Base-by-base conservation (phyloP, 2,888 invertebrate species). In the Erebia ligea region DNA sequence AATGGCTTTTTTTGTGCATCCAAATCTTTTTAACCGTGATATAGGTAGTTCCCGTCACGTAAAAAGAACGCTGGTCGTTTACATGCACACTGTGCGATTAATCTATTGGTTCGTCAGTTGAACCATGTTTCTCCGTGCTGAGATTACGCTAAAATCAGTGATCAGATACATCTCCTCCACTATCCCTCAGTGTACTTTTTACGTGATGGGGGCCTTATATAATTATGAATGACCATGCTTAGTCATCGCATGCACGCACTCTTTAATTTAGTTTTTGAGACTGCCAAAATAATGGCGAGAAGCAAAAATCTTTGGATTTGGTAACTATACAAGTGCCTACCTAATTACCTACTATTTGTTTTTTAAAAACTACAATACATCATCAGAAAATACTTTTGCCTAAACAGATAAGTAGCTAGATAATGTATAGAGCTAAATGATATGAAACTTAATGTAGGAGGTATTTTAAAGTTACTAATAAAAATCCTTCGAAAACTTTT, bases 311-410 rank as follows among this genome's bases (percentile, higher is more conserved):
- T 50, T 8, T 17, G n/a, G n/a, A 50, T 50, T 50, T 2, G n/a
- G 50, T 50, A 8, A 52, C 17, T 57, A 57, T 0, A 3, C 13
- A 40, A 34, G 58, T 34, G 13, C n/a, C 1, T 58, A 58, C 8
- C 15, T 48, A 62, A n/a, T 9, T 34, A 62, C 4, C 1, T 17
- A 61, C 2, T 8, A 42, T 19, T 1, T 2, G 17, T 11, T 40
- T 17, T 45, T 62, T 48, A 25, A 3, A 62, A 48, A 34, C 11
- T 64, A 67, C 50, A 71, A 71, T 68, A 73, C 52, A 67, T 62
- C 61, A 68, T 73, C 73, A 59, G 71, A 73, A 73, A 73, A 73
- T 73, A 73, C 68, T 57, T 71, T 66, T 62, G 40, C 50, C 69
- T 63, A 61, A 57, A 58, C 42, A 48, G 48, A 45, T 62, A 48